A percentile compares a stretch with the other conserved stretches of the same genome.
Evolutionary conservation across 2,113 vertebrate species (phyloP).

Genomic region (Oncorhynchus masou): DNA sequence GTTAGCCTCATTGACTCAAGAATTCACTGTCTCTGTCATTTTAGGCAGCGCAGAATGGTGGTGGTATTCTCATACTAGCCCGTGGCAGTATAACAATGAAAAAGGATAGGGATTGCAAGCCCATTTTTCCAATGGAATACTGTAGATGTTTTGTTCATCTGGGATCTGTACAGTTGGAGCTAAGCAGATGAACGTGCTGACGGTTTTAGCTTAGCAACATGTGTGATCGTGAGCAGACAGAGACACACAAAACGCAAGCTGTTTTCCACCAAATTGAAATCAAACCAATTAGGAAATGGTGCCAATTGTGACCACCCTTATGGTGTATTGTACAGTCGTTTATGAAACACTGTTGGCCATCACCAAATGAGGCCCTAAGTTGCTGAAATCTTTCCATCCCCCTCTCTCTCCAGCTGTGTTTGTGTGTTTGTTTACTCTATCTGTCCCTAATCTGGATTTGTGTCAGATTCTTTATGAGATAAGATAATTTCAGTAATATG

Average conservation of each 20-base stretch:
- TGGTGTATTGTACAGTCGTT: constrained; percentile 62
- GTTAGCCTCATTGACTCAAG: constrained; percentile 71
- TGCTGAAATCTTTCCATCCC: constrained; percentile 6
- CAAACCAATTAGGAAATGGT: constrained; percentile 46
- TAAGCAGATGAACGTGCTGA: constrained; percentile 57
- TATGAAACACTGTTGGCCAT: constrained; percentile 34
- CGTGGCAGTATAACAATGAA: too few relatives aligned
- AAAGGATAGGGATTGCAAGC: too few relatives aligned
- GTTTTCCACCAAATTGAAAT: constrained; percentile 28
- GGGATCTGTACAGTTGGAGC: constrained; percentile 39
- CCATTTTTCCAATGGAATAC: not conserved
- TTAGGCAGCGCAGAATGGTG: constrained; percentile 9
- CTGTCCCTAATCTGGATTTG: constrained; percentile 22
- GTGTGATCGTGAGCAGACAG: constrained; percentile 52
- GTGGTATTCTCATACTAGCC: too few relatives aligned
- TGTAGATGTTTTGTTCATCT: constrained; percentile 51
- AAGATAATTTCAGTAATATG: constrained; percentile 32
- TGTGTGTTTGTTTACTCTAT: constrained; percentile 3
- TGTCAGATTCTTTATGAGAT: constrained; percentile 26
- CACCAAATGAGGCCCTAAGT: constrained; percentile 59
- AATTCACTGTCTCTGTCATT: constrained; percentile 65
- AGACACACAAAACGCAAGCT: constrained; percentile 58
- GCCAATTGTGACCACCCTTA: constrained; percentile 61
- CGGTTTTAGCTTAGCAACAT: constrained; percentile 52
- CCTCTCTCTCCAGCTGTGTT: not conserved